phyloP scores from a whole-genome alignment of 1,140 invertebrate genomes.

The Drosophila nebulosa region DNA sequence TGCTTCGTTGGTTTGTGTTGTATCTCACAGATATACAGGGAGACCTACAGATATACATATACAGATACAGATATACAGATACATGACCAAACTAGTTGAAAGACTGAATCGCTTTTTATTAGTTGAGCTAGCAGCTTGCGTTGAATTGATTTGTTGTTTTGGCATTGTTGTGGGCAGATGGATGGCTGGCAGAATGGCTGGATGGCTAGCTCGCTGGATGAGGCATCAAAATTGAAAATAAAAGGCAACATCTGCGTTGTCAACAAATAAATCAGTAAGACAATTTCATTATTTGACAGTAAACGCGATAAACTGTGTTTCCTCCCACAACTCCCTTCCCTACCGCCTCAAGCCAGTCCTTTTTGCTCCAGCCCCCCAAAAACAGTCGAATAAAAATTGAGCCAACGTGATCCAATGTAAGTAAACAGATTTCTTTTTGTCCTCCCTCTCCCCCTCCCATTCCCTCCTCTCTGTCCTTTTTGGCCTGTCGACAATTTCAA shows the following conservation, averaged over 20 bases:
- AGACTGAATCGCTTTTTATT: constrained; percentile 69
- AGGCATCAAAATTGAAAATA: constrained; percentile 78
- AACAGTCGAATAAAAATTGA: constrained; percentile 33
- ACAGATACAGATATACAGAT: constrained; percentile 4
- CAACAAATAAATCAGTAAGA: constrained; percentile 77
- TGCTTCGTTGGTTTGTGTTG: background rate
- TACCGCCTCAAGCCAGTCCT: background rate
- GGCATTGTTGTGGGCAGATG: constrained; percentile 70
- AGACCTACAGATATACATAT: background rate
- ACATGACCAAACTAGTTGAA: constrained; percentile 37
- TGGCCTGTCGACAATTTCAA: background rate
- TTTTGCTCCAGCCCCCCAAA: background rate
- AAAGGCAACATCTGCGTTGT: constrained; percentile 76
- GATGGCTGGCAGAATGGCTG: constrained; percentile 28
- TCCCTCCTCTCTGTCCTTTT: too few relatives aligned
- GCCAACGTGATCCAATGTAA: constrained; percentile 41
- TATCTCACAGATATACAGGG: constrained; percentile 1
- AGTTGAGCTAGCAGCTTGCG: constrained; percentile 78
- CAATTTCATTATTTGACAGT: constrained; percentile 80
- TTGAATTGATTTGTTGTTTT: constrained; percentile 79
- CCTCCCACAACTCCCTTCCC: background rate
- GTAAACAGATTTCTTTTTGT: constrained; percentile 21
- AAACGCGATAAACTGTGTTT: constrained; percentile 76
- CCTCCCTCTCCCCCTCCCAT: background rate
- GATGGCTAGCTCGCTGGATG: constrained; percentile 12